Base-by-base conservation (phyloP, 2,797 vertebrate species). In the Anabas testudineus region DNA sequence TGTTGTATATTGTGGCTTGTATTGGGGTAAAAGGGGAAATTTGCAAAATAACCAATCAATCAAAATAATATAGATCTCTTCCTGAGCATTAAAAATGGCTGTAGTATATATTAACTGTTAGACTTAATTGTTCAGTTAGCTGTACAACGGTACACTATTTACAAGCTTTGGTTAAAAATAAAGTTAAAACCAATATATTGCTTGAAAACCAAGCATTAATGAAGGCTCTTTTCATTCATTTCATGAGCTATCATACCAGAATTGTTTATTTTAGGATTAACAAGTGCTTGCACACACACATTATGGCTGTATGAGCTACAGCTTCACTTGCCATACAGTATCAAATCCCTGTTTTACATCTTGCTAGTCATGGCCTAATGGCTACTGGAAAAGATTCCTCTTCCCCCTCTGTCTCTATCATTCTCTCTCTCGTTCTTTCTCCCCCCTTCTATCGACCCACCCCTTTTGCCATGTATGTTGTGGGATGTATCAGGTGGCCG, bases 391-490 rank as follows among this genome's bases (percentile, higher is more conserved):
- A 57, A 80, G 72, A 67, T 68, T 68, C 74, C 80, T 59, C 74
- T 81, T 30, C 71, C 66, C 61, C 52, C 57, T 68, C 54, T 52
- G 57, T 59, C 49, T 22, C 76, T 80, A 14, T 71, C 77, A 26
- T 59, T 75, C 71, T 65, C 80, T 69, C 76, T 75, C 84, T 67
- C 49, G 18, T 48, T 66, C 58, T 52, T 49, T 69, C 65, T 36
- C 39, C 72, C 69, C 32, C 39, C 26, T n/a, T 51, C 24, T 53
- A 57, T 71, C 15, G 90, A 90, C 89, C 94, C 93, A 92, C 94
- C 94, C 93, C 91, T 93, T 94, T 93, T 86, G 82, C 95, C 93
- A 67, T 96, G 91, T 96, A 95, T 96, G 95, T 95, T 90, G 84
- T 73, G 90, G 91, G 90, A 91, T 85, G 89, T 96, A 95, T 98